phyloP scores from a whole-genome alignment of 2,888 invertebrate species.

The Aspidiotus rigidus region DNA sequence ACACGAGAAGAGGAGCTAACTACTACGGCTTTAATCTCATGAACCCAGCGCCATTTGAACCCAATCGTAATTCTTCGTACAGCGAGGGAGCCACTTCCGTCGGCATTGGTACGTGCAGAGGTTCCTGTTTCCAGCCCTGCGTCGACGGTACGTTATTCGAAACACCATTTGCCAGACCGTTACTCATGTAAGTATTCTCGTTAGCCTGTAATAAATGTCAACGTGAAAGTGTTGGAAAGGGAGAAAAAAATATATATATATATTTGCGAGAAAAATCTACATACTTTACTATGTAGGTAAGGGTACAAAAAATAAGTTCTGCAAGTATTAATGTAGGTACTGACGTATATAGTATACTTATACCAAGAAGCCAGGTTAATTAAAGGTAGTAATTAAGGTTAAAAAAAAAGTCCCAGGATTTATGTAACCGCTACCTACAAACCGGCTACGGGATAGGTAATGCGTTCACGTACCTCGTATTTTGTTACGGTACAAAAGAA shows the following conservation, averaged over 20 bases:
- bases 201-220: constrained; percentile 6
- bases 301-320: too few relatives aligned
- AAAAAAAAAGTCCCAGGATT: too few relatives aligned
- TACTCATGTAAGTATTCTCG: constrained; percentile 30
- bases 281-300: too few relatives aligned
- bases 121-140: constrained; percentile 60
- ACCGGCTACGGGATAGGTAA: too few relatives aligned
- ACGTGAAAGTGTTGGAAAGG: not conserved
- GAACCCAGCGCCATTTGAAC: constrained; percentile 70
- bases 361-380: too few relatives aligned
- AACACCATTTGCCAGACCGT: constrained; percentile 27
- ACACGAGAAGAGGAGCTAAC: not conserved
- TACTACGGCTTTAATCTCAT: constrained; percentile 62
- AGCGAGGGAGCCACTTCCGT: constrained; percentile 65
- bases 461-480: too few relatives aligned
- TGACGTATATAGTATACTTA: too few relatives aligned
- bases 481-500: too few relatives aligned
- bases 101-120: constrained; percentile 50
- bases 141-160: constrained; percentile 18
- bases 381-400: too few relatives aligned
- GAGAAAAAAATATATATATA: not conserved
- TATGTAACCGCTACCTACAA: too few relatives aligned
- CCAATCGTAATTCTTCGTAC: constrained; percentile 72
- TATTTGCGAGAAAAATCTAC: too few relatives aligned
- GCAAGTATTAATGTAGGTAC: too few relatives aligned